Percentiles rank a stretch among this genome's conserved stretches.
Evolutionary conservation across 2,888 invertebrate species (phyloP).

Genomic region (Trichacis sp.): DNA sequence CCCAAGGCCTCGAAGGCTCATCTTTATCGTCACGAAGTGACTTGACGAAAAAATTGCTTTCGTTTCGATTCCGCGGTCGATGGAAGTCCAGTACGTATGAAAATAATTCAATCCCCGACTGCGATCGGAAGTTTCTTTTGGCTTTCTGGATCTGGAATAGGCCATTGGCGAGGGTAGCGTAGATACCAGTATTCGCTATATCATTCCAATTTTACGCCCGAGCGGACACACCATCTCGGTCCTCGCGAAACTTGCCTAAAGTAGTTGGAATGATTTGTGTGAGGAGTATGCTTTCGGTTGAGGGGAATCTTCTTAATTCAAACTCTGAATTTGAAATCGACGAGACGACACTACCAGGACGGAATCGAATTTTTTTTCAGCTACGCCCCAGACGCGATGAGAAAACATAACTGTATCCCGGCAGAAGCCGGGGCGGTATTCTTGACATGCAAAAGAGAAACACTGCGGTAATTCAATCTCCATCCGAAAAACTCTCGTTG

Average conservation of each 20-base stretch:
- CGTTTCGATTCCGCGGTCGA: slow-evolving; percentile 6
- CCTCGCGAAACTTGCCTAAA: slow-evolving; percentile 55
- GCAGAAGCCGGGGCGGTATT: background rate
- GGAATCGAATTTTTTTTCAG: slow-evolving; percentile 44
- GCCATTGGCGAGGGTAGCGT: slow-evolving; percentile 32
- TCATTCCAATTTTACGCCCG: slow-evolving; percentile 67
- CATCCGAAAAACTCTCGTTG: slow-evolving; percentile 7
- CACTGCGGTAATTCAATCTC: slow-evolving; percentile 21
- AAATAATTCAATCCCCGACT: slow-evolving; percentile 58
- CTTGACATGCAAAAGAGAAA: slow-evolving; percentile 7
- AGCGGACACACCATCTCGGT: slow-evolving; percentile 54
- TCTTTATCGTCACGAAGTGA: background rate
- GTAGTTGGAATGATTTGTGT: slow-evolving; percentile 65
- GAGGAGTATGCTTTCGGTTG: slow-evolving; percentile 40
- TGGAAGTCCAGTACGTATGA: slow-evolving; percentile 13
- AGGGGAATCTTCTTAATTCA: slow-evolving; percentile 49
- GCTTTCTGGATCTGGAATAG: slow-evolving; percentile 33
- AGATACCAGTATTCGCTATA: slow-evolving; percentile 53
- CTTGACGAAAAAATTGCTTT: background rate
- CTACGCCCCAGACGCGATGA: slow-evolving; percentile 4
- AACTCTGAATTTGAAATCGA: slow-evolving; percentile 44
- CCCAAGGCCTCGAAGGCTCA: background rate
- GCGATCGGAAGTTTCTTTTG: slow-evolving; percentile 55
- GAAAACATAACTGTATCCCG: slow-evolving; percentile 10
- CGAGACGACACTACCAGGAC: slow-evolving; percentile 44